Evolutionary conservation across 2,113 vertebrate genomes (phyloP).

Genomic region (Amblyornis subalaris): DNA sequence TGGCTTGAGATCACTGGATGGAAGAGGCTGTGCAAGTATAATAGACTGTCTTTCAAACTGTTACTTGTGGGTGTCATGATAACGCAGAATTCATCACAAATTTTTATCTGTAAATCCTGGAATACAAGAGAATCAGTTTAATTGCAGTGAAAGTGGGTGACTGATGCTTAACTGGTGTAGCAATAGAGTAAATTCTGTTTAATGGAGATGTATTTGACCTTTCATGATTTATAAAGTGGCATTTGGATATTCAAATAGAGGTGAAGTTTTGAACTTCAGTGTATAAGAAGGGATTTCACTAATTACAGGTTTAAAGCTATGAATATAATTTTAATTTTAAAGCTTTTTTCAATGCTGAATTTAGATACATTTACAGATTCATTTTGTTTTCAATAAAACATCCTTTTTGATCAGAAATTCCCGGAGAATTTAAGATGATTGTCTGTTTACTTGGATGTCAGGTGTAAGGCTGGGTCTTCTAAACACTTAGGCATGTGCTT

Average conservation of each 20-base stretch:
- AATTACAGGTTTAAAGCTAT: neutral
- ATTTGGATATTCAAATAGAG: neutral
- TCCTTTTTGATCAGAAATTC: conserved; percentile 12
- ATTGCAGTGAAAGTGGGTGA: neutral
- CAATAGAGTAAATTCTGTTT: neutral
- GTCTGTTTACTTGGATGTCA: conserved; percentile 27
- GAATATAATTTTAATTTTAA: neutral
- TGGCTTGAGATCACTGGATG: neutral
- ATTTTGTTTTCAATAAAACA: neutral
- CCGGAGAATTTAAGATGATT: conserved; percentile 10
- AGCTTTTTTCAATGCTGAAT: neutral
- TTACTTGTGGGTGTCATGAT: neutral
- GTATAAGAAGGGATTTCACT: neutral
- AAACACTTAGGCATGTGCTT: conserved; percentile 20
- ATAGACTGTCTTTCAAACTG: neutral
- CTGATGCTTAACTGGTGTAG: neutral
- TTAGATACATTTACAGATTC: neutral
- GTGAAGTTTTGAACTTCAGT: neutral
- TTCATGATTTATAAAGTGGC: neutral
- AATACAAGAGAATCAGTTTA: neutral
- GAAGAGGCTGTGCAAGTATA: neutral
- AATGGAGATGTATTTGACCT: neutral
- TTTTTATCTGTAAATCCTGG: neutral
- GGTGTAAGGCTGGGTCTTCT: neutral
- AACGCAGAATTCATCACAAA: neutral